Evolutionary conservation across 2,113 vertebrate genomes (phyloP), one percentile per base, ranked within the genome.

Genomic region (Myanophis thanlyinensis): DNA sequence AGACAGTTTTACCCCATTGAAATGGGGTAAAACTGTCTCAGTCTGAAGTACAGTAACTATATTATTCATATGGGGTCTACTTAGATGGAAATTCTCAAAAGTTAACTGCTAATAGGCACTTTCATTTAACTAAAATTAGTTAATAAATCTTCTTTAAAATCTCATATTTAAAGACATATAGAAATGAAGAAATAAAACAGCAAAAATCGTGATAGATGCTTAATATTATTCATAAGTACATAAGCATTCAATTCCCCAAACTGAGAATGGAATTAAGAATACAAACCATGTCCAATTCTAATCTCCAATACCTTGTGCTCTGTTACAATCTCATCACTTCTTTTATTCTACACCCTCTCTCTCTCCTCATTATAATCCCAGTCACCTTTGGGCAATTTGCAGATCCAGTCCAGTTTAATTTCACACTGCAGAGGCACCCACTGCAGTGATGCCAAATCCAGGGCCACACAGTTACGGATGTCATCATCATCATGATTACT

Each of bases 391-490:
- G 99, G 99, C 93, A 99, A 98, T 96, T 99, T 99, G 98, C 99
- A 99, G 97, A 99, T 99, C 99, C 99, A 99, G 97, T 99, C 98
- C 90, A 99, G 97, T 94, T 98, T 98, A 4, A 98, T 97, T 90
- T 99, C 99, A 12, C 99, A 99, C 96, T 98, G 98, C 97, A 99
- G 98, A 0, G 98, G 98, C 97, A 99, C 96, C 99, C 99, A 99
- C 97, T 98, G 99, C 97, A 98, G 97, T 44, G 98, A 98, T 44
- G 98, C 98, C 97, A 99, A 92, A 96, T 99, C 98, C 12, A 98
- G 97, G 62, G 98, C 98, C 0, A 97, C 98, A 3, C 99, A 99
- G 93, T 98, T 97, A 2, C 98, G 97, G 92, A 99, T 98, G 93
- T 98, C 98, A 85, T 93, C 97, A 0, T 94, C 97, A 1, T 97